phyloP scores from a whole-genome alignment of 2,888 invertebrate genomes.

The Nomada goodeniana region DNA sequence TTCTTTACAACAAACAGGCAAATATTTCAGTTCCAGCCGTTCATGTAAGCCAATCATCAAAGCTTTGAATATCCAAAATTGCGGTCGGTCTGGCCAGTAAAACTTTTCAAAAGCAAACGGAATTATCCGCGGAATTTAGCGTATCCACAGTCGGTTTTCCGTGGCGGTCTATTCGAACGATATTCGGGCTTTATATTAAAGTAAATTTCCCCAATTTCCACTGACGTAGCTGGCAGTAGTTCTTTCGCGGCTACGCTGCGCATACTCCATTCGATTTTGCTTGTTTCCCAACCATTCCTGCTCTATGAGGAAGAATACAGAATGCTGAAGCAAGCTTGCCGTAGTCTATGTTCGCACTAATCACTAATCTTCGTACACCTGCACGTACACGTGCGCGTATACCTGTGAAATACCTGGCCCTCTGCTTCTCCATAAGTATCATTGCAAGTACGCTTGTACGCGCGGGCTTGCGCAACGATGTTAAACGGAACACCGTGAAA shows the following conservation, averaged over 20 bases:
- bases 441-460: constrained; percentile 7
- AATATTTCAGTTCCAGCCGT: not conserved
- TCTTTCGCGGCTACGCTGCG: constrained; percentile 44
- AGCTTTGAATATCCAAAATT: constrained; percentile 30
- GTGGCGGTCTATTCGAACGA: constrained; percentile 29
- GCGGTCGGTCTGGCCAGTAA: not conserved
- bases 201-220: constrained; percentile 68
- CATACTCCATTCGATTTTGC: constrained; percentile 24
- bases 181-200: constrained; percentile 48
- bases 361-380: constrained; percentile 37
- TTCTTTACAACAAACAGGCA: not conserved
- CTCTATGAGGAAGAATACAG: constrained; percentile 45
- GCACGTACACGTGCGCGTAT: not conserved
- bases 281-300: constrained; percentile 17
- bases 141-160: not conserved
- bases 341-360: constrained; percentile 53
- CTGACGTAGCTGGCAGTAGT: constrained; percentile 39
- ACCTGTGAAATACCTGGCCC: constrained; percentile 6
- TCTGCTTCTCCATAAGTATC: constrained; percentile 23
- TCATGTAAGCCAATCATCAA: constrained; percentile 6
- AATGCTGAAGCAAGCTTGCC: constrained; percentile 28
- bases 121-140: constrained; percentile 48
- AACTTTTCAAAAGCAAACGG: constrained; percentile 52
- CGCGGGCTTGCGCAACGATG: constrained; percentile 1
- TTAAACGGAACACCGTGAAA: constrained; percentile 37